Percentiles rank a stretch among this genome's conserved stretches.
phyloP scores from a whole-genome alignment of 2,797 vertebrate genomes.

The Labeo calbasu region DNA sequence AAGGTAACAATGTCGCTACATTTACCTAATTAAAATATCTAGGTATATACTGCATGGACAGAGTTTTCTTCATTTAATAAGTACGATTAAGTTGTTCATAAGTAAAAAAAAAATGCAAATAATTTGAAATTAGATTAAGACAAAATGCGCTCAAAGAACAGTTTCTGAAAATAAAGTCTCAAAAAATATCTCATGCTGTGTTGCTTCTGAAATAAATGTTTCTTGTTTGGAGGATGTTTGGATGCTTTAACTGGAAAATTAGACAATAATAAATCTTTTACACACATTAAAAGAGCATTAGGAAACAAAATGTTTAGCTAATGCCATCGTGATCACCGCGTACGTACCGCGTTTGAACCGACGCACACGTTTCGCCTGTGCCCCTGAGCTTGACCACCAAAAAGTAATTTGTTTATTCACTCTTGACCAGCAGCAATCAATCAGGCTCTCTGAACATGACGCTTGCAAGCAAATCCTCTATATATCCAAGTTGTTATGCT shows the following conservation, averaged over 20 bases:
- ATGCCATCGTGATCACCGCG: not conserved
- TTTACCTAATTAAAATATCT: not conserved
- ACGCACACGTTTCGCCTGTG: not conserved
- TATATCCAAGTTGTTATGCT: not conserved
- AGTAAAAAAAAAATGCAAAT: not conserved
- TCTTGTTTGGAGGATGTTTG: not conserved
- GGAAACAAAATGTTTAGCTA: not conserved
- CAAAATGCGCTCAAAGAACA: not conserved
- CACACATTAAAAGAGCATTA: not conserved
- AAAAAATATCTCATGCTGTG: not conserved
- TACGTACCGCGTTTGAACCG: not conserved
- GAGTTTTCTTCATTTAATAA: not conserved
- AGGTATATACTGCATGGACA: not conserved
- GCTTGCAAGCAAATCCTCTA: not conserved
- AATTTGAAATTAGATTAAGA: not conserved
- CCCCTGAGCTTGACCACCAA: not conserved
- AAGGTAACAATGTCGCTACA: not conserved
- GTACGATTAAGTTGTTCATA: too few relatives aligned
- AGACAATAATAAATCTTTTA: not conserved
- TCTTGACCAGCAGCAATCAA: conserved; percentile 19
- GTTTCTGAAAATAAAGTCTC: not conserved
- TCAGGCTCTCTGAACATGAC: not conserved
- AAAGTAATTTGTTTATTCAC: not conserved
- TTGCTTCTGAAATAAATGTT: not conserved
- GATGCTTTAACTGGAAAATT: not conserved